phyloP scores from a whole-genome alignment of 1,140 invertebrate species.

The Ladona fulva region DNA sequence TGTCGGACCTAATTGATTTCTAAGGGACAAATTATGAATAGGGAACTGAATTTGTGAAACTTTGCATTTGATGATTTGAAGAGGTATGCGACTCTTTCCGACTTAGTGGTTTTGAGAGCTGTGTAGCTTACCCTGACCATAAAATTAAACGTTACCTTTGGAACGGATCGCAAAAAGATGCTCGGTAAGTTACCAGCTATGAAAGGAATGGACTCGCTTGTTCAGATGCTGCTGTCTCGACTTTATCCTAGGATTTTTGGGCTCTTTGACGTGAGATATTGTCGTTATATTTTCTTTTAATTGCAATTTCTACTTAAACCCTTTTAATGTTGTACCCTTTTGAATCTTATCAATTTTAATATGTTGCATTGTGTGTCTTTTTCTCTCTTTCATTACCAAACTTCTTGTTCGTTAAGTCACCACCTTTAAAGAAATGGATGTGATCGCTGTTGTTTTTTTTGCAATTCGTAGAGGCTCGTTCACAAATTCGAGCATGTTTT shows the following conservation, averaged over 20 bases:
- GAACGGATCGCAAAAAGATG: no score
- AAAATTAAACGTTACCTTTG: no score
- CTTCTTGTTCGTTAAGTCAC: not conserved
- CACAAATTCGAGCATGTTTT: not conserved
- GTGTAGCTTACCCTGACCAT: no score
- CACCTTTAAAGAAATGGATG: not conserved
- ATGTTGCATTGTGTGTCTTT: slow-evolving; percentile 5
- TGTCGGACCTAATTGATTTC: no score
- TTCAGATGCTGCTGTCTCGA: not conserved
- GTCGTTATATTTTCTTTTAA: not conserved
- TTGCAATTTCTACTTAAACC: not conserved
- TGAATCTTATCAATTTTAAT: slow-evolving; percentile 6
- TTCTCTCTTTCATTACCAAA: not conserved
- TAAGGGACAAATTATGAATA: no score
- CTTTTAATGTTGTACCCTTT: not conserved
- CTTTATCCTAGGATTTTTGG: not conserved
- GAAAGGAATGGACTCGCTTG: not conserved
- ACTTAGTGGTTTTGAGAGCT: no score
- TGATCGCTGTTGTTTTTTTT: not conserved
- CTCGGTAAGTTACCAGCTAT: not conserved
- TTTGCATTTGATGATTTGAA: no score
- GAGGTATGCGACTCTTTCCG: no score
- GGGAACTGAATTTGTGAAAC: no score
- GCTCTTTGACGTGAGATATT: not conserved
- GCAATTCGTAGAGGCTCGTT: not conserved